Evolutionary conservation across 2,888 invertebrate genomes (phyloP).

Genomic region (Cephus pulcher): DNA sequence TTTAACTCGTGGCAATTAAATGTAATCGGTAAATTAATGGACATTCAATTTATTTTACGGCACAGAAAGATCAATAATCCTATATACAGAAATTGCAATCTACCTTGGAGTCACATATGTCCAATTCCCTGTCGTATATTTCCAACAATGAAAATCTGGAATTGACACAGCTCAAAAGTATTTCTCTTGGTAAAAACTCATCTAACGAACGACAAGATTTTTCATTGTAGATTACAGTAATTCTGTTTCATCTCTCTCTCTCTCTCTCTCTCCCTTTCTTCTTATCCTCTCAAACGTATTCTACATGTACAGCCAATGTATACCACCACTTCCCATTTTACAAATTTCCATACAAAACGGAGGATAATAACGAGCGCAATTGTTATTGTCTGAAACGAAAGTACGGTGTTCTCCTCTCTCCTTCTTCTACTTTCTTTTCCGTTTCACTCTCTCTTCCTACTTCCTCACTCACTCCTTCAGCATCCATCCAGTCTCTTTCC

Average conservation of each 20-base stretch:
- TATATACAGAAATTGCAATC: background rate
- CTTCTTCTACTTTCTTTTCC: background rate
- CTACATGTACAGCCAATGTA: background rate
- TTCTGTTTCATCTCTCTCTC: background rate
- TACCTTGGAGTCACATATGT: background rate
- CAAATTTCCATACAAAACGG: constrained; percentile 23
- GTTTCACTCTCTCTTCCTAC: constrained; percentile 2
- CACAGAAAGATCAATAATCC: constrained; percentile 30
- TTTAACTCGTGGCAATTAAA: constrained; percentile 49
- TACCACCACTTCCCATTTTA: constrained; percentile 15
- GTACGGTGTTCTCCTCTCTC: background rate
- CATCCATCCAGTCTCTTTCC: constrained; percentile 4
- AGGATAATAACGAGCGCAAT: constrained; percentile 24
- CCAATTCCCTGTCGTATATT: background rate
- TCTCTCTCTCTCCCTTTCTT: background rate
- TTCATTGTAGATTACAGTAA: background rate
- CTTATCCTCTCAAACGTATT: background rate
- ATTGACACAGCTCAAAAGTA: background rate
- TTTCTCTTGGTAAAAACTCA: background rate
- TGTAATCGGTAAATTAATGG: constrained; percentile 43
- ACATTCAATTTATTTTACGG: constrained; percentile 38
- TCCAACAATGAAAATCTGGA: background rate
- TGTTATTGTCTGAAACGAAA: constrained; percentile 21
- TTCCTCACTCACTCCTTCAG: constrained; percentile 1
- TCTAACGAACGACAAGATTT: background rate